Percentiles rank a stretch among this genome's conserved stretches.
These are phyloP conservation scores for Acleris sparsana DNA, from an alignment of 2,888 invertebrate genomes.

Conservation along the genomic window DNA sequence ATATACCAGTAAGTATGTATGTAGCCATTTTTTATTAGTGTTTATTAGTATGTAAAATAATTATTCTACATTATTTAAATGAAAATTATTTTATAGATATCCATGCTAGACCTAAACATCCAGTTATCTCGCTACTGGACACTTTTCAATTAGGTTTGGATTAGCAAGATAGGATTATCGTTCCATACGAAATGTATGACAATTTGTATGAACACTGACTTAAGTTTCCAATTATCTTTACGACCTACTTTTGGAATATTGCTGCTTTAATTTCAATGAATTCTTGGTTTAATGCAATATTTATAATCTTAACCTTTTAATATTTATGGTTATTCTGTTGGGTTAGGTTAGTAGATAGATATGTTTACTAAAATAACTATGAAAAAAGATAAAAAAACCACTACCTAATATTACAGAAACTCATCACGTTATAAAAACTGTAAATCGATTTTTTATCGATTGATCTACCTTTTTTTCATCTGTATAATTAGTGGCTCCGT, in stretches of 20 bases:
- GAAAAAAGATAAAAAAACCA: too few relatives aligned
- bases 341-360: too few relatives aligned
- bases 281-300: not conserved
- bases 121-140: constrained; percentile 26
- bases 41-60: not conserved
- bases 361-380: too few relatives aligned
- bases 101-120: constrained; percentile 11
- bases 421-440: too few relatives aligned
- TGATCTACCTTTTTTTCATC: too few relatives aligned
- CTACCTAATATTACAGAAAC: too few relatives aligned
- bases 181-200: constrained; percentile 23
- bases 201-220: constrained; percentile 21
- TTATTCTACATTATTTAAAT: not conserved
- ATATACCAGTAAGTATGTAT: too few relatives aligned
- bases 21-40: too few relatives aligned
- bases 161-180: constrained; percentile 19
- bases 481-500: too few relatives aligned
- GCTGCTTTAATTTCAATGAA: not conserved
- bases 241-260: not conserved
- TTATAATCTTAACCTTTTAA: too few relatives aligned
- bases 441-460: too few relatives aligned
- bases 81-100: not conserved
- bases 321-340: too few relatives aligned
- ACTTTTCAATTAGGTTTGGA: constrained; percentile 33
- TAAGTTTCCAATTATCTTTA: constrained; percentile 22